Conservation (phyloP, 2,113 vertebrate genomes). For the Cephalopterus ornatus region DNA sequence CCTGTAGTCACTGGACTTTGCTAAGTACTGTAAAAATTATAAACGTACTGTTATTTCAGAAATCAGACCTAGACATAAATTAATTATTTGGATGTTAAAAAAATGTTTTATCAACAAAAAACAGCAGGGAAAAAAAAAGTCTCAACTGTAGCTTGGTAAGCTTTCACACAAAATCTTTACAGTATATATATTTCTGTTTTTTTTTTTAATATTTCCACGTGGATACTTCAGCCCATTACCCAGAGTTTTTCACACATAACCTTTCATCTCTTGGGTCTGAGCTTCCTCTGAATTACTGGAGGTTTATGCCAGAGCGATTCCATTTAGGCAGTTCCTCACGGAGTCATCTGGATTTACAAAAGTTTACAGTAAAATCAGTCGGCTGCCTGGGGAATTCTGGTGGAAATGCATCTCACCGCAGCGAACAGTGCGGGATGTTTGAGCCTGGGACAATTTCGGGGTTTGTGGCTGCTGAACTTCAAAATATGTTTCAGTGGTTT, state of each 20-base stretch:
- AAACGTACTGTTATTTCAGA: neutral
- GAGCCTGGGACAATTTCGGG: neutral
- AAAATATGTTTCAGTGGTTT: neutral
- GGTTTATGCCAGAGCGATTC: neutral
- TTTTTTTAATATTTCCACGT: neutral
- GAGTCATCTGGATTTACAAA: neutral
- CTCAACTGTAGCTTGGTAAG: neutral
- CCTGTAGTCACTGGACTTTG: neutral
- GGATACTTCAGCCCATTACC: neutral
- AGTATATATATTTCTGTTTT: neutral
- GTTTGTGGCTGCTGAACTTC: neutral
- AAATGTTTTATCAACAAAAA: neutral
- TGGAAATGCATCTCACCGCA: neutral
- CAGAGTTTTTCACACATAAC: neutral
- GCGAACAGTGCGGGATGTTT: neutral
- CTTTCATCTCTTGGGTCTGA: neutral
- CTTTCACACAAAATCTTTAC: neutral
- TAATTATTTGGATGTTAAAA: neutral
- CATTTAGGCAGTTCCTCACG: neutral
- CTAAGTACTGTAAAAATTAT: neutral
- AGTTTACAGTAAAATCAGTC: neutral
- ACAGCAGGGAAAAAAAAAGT: neutral
- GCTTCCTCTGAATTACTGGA: neutral
- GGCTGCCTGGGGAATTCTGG: neutral
- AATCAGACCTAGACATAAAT: neutral